Percentiles rank a stretch among this genome's conserved stretches.
Evolutionary conservation across 1,140 invertebrate genomes (phyloP).

Genomic region (Drosophila tsacasi): DNA sequence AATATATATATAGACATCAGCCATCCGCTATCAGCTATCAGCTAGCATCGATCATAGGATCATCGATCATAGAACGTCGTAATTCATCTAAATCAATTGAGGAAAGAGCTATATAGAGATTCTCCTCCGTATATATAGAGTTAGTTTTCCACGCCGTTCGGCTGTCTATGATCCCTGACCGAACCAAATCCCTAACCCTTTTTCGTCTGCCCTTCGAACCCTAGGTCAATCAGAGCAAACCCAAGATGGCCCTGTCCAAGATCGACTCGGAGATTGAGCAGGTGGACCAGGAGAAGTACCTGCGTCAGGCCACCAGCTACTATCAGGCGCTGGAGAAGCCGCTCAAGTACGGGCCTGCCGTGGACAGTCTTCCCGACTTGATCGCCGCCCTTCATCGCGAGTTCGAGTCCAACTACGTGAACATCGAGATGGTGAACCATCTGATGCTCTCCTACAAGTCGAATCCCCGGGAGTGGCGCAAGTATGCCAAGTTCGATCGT

Average conservation of each 20-base stretch:
- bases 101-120: constrained; percentile 28
- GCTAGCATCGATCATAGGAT: constrained; percentile 29
- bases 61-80: constrained; percentile 46
- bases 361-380: constrained; percentile 89
- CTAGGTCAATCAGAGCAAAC: constrained; percentile 75
- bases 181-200: background rate
- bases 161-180: constrained; percentile 7
- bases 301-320: constrained; percentile 76
- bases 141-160: constrained; percentile 59
- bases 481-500: constrained; percentile 97
- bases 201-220: background rate
- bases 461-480: constrained; percentile 95
- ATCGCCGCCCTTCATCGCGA: constrained; percentile 90
- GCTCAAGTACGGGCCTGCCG: constrained; percentile 74
- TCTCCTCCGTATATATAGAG: constrained; percentile 13
- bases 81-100: constrained; percentile 79
- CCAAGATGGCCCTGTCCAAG: constrained; percentile 78
- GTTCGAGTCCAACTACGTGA: constrained; percentile 92
- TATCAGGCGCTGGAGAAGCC: constrained; percentile 83
- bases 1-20: constrained; percentile 17
- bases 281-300: constrained; percentile 78
- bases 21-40: constrained; percentile 38
- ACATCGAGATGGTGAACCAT: constrained; percentile 94
- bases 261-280: constrained; percentile 72
- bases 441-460: constrained; percentile 95